Base-by-base conservation (phyloP, 2,888 invertebrate species). In the Microplitis manilae region DNA sequence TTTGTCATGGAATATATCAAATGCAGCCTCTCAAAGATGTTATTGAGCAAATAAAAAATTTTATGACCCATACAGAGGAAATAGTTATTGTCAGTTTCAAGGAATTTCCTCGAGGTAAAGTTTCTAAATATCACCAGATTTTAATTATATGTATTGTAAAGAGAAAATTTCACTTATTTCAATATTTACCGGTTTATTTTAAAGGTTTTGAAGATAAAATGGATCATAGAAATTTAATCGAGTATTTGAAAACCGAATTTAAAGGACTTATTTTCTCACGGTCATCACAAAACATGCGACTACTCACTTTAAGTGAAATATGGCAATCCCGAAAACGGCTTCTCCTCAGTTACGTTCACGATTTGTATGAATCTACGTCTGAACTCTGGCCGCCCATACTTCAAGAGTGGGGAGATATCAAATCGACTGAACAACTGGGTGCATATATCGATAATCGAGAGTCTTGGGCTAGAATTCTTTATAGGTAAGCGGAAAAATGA, bases 31-130 rank as follows among this genome's bases (percentile, higher is more conserved):
- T 92, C 38, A 84, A 87, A 65, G 88, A 90, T 64, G 86, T 92
- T 0, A 84, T 92, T 2, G 86, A 90, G 38, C 91, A 92, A 82
- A 88, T 92, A 1, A 90, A 89, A 81, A 87, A 89, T 17, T 93
- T 93, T 85, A 88, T 93, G 2, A 84, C 88, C 38, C 90, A 90
- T 79, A 92, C 92, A n/a, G 90, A 91, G 79, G 92, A 92, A 85
- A 92, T 92, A 77, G 89, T 92, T 1, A 91, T 92, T 40, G 87
- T 92, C 70, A 92, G 92, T 77, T 84, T 93, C 9, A 92, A 92
- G 83, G 91, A 91, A 80, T 92, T 92, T 82, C 92, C 92, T 17
- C 90, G 90, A 6, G 92, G 92, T 91, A 82, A 78, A 4, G 4
- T 30, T 30, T 30, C 2, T 9, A 65, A 17, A 59, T 2, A 59